Evolutionary conservation across 2,888 invertebrate genomes (phyloP).

Genomic region (Helobdella robusta): DNA sequence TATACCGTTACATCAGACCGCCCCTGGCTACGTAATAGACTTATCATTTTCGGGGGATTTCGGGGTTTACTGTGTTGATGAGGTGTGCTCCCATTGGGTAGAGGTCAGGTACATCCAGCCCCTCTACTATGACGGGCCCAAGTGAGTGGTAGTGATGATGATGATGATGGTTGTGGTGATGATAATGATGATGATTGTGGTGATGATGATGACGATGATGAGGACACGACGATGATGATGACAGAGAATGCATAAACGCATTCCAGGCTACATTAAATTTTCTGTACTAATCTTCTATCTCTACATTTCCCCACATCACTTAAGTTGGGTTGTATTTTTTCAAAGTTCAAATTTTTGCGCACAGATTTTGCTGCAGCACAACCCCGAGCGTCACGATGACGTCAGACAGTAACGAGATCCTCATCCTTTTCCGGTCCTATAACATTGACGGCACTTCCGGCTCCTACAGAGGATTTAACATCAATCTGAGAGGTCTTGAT

Average conservation of each 20-base stretch:
- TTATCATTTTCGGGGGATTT: constrained; percentile 30
- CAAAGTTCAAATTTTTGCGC: too few relatives aligned
- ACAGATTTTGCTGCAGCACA: constrained; percentile 34
- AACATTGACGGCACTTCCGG: constrained; percentile 19
- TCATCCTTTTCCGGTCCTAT: constrained; percentile 31
- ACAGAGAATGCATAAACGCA: too few relatives aligned
- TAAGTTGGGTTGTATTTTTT: too few relatives aligned
- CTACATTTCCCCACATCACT: too few relatives aligned
- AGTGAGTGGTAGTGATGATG: too few relatives aligned
- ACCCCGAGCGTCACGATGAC: constrained; percentile 21
- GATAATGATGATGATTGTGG: too few relatives aligned
- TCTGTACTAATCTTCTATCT: too few relatives aligned
- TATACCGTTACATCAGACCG: constrained; percentile 30
- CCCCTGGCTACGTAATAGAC: constrained; percentile 20
- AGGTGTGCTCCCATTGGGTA: constrained; percentile 32
- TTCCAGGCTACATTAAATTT: too few relatives aligned
- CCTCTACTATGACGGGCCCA: constrained; percentile 27
- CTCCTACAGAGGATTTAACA: constrained; percentile 2
- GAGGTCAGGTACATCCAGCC: constrained; percentile 29
- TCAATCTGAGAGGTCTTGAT: too few relatives aligned
- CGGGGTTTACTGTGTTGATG: constrained; percentile 28
- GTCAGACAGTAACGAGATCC: constrained; percentile 31
- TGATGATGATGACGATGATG: too few relatives aligned
- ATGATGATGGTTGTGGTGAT: too few relatives aligned
- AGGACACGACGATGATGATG: too few relatives aligned